A percentile compares a stretch with the other conserved stretches of the same genome.
Evolutionary conservation across 1,140 invertebrate species (phyloP).

Genomic region (Drosophila kikkawai): DNA sequence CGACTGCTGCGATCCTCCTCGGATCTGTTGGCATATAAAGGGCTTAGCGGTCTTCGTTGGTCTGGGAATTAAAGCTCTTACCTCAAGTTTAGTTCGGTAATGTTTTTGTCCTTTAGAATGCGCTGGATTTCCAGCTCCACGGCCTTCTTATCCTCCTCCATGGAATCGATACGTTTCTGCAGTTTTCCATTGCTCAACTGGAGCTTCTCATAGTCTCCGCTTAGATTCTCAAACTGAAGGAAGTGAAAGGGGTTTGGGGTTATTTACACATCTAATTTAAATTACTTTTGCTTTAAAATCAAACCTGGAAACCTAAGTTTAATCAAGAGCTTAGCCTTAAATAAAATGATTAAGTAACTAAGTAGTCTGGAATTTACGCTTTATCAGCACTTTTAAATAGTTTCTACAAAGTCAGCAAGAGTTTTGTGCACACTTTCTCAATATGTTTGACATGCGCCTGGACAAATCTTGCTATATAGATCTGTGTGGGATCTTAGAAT

Average conservation of each 20-base stretch:
- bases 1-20: conserved; percentile 92
- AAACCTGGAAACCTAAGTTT: neutral
- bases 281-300: no score
- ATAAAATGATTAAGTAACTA: neutral
- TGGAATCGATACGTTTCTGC: conserved; percentile 89
- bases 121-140: conserved; percentile 90
- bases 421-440: neutral
- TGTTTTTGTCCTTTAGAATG: conserved; percentile 89
- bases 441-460: neutral
- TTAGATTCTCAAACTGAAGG: conserved; percentile 89
- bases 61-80: conserved; percentile 6
- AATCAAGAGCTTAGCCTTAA: neutral
- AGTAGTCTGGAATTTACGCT: neutral
- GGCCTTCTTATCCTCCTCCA: conserved; percentile 91
- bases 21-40: conserved; percentile 83
- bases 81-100: conserved; percentile 87
- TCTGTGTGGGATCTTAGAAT: neutral
- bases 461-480: neutral
- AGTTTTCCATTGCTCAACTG: conserved; percentile 90
- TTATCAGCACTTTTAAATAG: neutral
- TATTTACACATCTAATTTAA: neutral
- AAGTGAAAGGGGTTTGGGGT: neutral
- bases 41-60: fast-evolving
- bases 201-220: conserved; percentile 91
- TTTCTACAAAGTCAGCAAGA: neutral